Evolutionary conservation across 2,888 invertebrate species (phyloP).

Genomic region (Dynastes tityus): DNA sequence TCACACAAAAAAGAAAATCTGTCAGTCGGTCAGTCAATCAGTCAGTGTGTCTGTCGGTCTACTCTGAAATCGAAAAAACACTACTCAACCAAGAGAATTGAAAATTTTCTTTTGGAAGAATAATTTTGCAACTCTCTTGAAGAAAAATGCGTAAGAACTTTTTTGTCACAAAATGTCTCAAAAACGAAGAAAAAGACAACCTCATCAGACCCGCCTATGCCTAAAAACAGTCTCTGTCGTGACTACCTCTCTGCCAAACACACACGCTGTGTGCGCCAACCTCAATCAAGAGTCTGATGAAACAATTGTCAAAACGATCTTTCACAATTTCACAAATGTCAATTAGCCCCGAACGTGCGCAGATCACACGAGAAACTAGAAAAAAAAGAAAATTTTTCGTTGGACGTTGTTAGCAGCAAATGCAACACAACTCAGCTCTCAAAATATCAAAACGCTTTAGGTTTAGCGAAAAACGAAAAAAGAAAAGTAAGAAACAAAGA

Average conservation of each 20-base stretch:
- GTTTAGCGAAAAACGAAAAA: constrained; percentile 10
- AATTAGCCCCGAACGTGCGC: constrained; percentile 15
- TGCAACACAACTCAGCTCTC: not conserved
- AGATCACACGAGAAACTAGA: constrained; percentile 5
- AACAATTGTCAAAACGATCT: constrained; percentile 6
- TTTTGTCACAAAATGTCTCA: not conserved
- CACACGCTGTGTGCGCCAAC: constrained; percentile 21
- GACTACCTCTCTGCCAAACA: not conserved
- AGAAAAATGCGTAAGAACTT: constrained; percentile 56
- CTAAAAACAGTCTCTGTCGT: not conserved
- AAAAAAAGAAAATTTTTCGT: constrained; percentile 16
- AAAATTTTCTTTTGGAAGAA: constrained; percentile 60
- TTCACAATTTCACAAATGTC: constrained; percentile 16
- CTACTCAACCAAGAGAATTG: constrained; percentile 63
- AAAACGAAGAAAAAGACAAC: no score
- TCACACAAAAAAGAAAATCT: constrained; percentile 15
- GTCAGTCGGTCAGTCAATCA: constrained; percentile 4
- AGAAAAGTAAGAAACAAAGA: constrained; percentile 7
- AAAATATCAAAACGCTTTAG: constrained; percentile 14
- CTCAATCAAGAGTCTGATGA: constrained; percentile 48
- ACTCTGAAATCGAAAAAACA: constrained; percentile 39
- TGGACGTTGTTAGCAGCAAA: no score
- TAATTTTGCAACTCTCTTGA: constrained; percentile 65
- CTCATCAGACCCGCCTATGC: constrained; percentile 53
- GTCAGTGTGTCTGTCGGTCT: constrained; percentile 19